These are phyloP conservation scores for Drosophila acutilabella DNA, from an alignment of 2,888 invertebrate genomes.

Conservation along the genomic window DNA sequence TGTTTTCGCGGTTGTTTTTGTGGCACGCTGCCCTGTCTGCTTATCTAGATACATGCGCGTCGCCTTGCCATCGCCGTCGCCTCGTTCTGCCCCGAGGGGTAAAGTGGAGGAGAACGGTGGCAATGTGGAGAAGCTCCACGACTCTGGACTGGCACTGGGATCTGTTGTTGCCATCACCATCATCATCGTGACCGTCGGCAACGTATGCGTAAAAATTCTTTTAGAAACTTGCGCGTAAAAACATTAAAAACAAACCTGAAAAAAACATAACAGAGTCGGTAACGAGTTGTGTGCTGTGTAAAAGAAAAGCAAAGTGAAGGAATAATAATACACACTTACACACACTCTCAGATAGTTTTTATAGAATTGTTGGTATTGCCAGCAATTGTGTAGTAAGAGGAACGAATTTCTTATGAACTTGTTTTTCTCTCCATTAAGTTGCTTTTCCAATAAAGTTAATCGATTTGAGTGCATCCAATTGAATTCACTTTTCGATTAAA, in stretches of 20 bases:
- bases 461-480: constrained; percentile 7
- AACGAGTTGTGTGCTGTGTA: constrained; percentile 40
- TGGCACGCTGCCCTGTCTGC: constrained; percentile 58
- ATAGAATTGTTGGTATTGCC: constrained; percentile 46
- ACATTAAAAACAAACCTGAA: constrained; percentile 64
- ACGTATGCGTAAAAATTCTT: constrained; percentile 74
- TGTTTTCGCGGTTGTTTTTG: constrained; percentile 35
- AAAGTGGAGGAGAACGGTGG: constrained; percentile 17
- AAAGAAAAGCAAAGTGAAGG: constrained; percentile 28
- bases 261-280: constrained; percentile 32
- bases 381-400: constrained; percentile 45
- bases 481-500: constrained; percentile 4
- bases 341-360: constrained; percentile 4
- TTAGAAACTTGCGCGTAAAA: constrained; percentile 65
- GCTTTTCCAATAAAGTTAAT: background rate
- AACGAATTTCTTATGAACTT: constrained; percentile 20
- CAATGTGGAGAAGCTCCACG: constrained; percentile 48
- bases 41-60: constrained; percentile 72
- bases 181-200: constrained; percentile 27
- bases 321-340: constrained; percentile 21
- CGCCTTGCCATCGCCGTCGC: constrained; percentile 31
- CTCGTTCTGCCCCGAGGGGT: constrained; percentile 20
- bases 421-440: constrained; percentile 15
- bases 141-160: constrained; percentile 57
- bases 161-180: constrained; percentile 50